Conservation (phyloP, 2,113 vertebrate genomes). For the Cyprinus carpio region DNA sequence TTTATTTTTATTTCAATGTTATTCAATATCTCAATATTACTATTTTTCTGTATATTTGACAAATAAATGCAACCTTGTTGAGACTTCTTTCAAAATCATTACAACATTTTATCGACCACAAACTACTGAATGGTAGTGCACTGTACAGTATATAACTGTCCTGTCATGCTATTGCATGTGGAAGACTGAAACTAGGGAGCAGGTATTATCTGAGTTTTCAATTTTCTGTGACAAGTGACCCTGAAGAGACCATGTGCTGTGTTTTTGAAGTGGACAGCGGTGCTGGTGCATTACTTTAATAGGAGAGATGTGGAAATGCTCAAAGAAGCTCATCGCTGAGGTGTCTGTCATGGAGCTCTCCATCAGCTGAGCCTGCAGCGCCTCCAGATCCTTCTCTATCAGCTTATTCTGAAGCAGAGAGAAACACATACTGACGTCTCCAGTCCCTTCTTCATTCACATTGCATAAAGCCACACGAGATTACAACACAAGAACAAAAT, state of each 20-base stretch:
- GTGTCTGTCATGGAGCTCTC: slow-evolving; percentile 84
- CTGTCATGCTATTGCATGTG: not conserved
- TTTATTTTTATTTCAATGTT: no score
- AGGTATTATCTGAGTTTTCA: not conserved
- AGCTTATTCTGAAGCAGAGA: slow-evolving; percentile 76
- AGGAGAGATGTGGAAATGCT: slow-evolving; percentile 97
- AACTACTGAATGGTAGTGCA: not conserved
- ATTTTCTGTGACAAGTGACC: not conserved
- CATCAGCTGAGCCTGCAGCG: slow-evolving; percentile 84
- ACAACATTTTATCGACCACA: not conserved
- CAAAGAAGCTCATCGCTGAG: slow-evolving; percentile 90
- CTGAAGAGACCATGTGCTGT: not conserved
- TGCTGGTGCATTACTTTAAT: slow-evolving; percentile 81
- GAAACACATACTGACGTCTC: not conserved
- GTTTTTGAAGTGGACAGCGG: not conserved
- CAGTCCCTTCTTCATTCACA: not conserved
- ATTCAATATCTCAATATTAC: no score
- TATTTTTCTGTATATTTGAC: no score
- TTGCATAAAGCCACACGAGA: not conserved
- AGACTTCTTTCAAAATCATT: not conserved
- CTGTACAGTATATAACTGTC: not conserved
- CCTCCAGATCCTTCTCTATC: slow-evolving; percentile 84
- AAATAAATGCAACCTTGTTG: no score
- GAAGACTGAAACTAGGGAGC: not conserved
- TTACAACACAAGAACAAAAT: not conserved